phyloP scores from a whole-genome alignment of 2,113 vertebrate species.

The Felis chaus region DNA sequence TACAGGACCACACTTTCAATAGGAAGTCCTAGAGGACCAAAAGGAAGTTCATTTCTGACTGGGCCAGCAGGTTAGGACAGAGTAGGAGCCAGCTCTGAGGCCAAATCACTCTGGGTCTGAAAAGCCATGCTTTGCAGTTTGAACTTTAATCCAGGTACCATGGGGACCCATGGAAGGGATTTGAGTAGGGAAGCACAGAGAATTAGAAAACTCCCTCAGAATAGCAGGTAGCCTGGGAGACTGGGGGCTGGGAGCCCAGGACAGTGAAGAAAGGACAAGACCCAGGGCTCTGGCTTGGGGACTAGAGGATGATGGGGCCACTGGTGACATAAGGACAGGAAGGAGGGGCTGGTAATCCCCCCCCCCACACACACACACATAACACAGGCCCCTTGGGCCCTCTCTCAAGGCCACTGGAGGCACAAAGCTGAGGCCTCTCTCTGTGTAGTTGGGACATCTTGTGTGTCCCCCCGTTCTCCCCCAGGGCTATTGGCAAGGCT shows the following conservation, averaged over 20 bases:
- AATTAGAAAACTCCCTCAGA: neutral
- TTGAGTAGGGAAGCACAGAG: neutral
- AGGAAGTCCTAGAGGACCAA: neutral
- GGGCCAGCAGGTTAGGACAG: neutral
- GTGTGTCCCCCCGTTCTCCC: neutral
- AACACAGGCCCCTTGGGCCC: neutral
- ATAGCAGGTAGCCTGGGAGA: neutral
- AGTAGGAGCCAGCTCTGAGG: neutral
- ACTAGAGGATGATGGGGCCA: neutral
- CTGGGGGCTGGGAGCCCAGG: neutral
- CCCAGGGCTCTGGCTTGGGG: neutral
- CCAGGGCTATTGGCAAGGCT: neutral
- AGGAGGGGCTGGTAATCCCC: neutral
- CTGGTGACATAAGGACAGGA: neutral
- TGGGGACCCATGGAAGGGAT: neutral
- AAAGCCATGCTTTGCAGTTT: neutral
- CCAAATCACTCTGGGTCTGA: neutral
- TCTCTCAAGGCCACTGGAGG: neutral
- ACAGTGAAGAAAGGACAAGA: neutral
- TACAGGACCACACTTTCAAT: neutral
- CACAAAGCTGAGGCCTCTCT: neutral
- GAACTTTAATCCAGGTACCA: neutral
- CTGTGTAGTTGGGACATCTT: neutral
- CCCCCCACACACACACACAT: rapidly evolving
- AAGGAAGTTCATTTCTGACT: neutral